Conservation (phyloP, 2,113 vertebrate species). For the Quiscalus mexicanus region DNA sequence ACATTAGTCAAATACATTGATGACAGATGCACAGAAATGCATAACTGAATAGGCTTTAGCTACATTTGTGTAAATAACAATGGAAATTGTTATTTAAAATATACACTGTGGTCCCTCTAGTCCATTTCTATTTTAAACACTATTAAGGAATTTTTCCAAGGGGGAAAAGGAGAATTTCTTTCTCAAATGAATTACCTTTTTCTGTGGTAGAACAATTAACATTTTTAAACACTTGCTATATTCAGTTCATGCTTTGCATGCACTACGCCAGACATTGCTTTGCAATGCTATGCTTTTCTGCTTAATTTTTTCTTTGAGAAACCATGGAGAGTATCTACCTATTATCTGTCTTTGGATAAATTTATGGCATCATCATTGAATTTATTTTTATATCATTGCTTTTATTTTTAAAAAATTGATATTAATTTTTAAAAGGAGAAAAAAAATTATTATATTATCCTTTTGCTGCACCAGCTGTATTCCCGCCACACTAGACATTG, state of each 20-base stretch:
- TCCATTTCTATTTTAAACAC: not conserved
- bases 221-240: not conserved
- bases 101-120: not conserved
- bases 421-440: not conserved
- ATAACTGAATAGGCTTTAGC: not conserved
- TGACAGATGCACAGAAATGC: not conserved
- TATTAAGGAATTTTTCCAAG: slow-evolving; percentile 13
- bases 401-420: not conserved
- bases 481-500: not conserved
- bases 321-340: not conserved
- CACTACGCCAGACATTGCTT: not conserved
- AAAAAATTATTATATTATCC: not conserved
- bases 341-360: not conserved
- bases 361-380: not conserved
- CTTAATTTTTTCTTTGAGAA: not conserved
- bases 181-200: slow-evolving; percentile 20
- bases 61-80: not conserved
- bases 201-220: not conserved
- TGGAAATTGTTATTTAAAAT: slow-evolving; percentile 28
- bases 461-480: not conserved
- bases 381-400: not conserved
- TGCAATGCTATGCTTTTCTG: not conserved
- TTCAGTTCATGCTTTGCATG: slow-evolving; percentile 13
- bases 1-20: not conserved
- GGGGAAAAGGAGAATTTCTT: not conserved